phyloP scores from a whole-genome alignment of 1,140 invertebrate species.

The Pseudachorutes palmiensis region DNA sequence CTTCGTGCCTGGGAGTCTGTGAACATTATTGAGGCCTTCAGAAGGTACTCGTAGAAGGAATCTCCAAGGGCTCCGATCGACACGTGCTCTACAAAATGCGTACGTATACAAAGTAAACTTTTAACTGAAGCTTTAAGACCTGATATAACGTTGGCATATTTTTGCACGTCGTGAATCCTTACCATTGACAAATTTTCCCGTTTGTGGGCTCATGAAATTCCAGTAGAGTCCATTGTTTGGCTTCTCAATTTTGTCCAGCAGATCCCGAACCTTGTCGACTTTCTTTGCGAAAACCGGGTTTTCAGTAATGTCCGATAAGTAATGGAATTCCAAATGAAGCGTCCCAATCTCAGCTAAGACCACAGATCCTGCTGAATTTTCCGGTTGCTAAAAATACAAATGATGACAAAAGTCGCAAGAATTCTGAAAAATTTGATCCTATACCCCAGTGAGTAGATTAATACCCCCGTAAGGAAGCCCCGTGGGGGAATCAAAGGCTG shows the following conservation, averaged over 20 bases:
- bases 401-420: neutral
- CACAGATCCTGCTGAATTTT: neutral
- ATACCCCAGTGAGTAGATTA: slow-evolving; percentile 54
- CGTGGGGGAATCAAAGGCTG: slow-evolving; percentile 94
- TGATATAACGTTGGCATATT: neutral
- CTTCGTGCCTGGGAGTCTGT: slow-evolving; percentile 47
- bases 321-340: slow-evolving; percentile 56
- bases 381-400: neutral
- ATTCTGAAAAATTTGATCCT: neutral
- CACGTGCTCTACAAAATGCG: slow-evolving; percentile 47
- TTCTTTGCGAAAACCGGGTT: slow-evolving; percentile 51
- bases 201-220: slow-evolving; percentile 56
- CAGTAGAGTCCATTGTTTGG: slow-evolving; percentile 56
- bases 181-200: slow-evolving; percentile 56
- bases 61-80: slow-evolving; percentile 59
- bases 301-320: slow-evolving; percentile 52
- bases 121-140: too few relatives aligned
- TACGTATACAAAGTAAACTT: too few relatives aligned
- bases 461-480: slow-evolving; percentile 92
- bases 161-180: slow-evolving; percentile 32
- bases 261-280: slow-evolving; percentile 47
- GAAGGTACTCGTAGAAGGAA: slow-evolving; percentile 59
- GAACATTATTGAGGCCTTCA: slow-evolving; percentile 53
- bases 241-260: slow-evolving; percentile 48
- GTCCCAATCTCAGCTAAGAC: slow-evolving; percentile 52